phyloP scores from a whole-genome alignment of 1,140 invertebrate genomes.

The Dinothrombium tinctorium region DNA sequence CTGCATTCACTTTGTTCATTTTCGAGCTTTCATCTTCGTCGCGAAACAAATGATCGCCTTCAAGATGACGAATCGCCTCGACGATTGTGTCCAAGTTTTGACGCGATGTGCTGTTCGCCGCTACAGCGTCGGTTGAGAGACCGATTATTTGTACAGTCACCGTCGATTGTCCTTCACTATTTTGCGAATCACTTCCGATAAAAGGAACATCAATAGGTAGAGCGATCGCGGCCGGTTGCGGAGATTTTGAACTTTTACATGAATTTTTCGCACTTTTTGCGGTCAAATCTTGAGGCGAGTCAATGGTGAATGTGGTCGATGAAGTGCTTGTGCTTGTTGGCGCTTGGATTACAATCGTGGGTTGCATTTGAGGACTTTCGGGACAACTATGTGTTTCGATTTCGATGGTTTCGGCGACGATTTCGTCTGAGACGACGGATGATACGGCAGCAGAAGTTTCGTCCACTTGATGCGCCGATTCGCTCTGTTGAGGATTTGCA shows the following conservation, averaged over 20 bases:
- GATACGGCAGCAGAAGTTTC: slow-evolving; percentile 12
- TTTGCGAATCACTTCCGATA: not conserved
- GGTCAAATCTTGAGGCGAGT: slow-evolving; percentile 2
- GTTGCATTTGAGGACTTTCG: slow-evolving; percentile 4
- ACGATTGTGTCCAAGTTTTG: slow-evolving; percentile 92
- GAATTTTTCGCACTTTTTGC: not conserved
- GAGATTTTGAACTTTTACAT: not conserved
- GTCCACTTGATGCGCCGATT: not conserved
- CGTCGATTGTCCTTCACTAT: not conserved
- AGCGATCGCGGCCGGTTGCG: slow-evolving; percentile 13
- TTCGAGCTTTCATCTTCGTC: slow-evolving; percentile 2
- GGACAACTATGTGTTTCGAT: slow-evolving; percentile 12
- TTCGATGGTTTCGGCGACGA: slow-evolving; percentile 11
- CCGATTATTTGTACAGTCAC: slow-evolving; percentile 3
- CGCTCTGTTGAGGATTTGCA: not conserved
- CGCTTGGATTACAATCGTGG: not conserved
- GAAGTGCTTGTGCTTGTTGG: not conserved
- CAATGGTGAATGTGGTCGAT: not conserved
- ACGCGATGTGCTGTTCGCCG: slow-evolving; percentile 33
- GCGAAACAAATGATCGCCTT: slow-evolving; percentile 65
- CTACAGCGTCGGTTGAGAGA: not conserved
- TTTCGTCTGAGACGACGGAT: slow-evolving; percentile 8
- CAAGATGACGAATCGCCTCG: slow-evolving; percentile 83
- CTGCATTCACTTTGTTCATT: no score
- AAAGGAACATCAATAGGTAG: slow-evolving; percentile 13